phyloP scores from a whole-genome alignment of 2,113 vertebrate species.

The Ploceus nigricollis region DNA sequence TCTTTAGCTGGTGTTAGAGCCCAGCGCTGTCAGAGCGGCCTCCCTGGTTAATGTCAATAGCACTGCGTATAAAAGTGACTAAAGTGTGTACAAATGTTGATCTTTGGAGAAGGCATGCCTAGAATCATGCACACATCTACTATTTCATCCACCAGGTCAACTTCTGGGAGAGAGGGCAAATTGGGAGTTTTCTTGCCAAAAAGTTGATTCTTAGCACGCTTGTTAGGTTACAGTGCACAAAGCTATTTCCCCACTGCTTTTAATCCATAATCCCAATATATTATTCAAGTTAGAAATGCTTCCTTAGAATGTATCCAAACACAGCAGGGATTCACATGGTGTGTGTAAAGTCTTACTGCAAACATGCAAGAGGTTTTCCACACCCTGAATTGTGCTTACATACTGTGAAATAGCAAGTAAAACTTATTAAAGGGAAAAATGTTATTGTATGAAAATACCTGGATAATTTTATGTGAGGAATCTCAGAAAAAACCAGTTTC shows the following conservation, averaged over 20 bases:
- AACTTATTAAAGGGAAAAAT: not conserved
- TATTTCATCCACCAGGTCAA: conserved; percentile 78
- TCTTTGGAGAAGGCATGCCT: conserved; percentile 82
- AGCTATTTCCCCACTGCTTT: conserved; percentile 41
- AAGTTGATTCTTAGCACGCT: conserved; percentile 53
- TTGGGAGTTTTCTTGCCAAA: conserved; percentile 66
- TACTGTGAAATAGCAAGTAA: not conserved
- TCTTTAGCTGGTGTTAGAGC: conserved; percentile 69
- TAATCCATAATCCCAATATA: conserved; percentile 68
- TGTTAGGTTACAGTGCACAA: conserved; percentile 52
- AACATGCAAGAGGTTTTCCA: not conserved
- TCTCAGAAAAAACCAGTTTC: not conserved
- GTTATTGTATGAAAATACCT: not conserved
- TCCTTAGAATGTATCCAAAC: conserved; percentile 23
- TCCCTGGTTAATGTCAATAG: conserved; percentile 82
- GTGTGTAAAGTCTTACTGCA: not conserved
- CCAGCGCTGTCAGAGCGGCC: conserved; percentile 73
- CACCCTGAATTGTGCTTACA: not conserved
- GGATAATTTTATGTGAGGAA: not conserved
- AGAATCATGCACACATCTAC: conserved; percentile 82
- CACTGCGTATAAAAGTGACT: conserved; percentile 82
- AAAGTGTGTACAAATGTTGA: conserved; percentile 85
- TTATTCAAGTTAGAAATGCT: conserved; percentile 63
- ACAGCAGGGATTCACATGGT: conserved; percentile 26
- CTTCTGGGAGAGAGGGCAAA: conserved; percentile 70